Evolutionary conservation across 2,888 invertebrate species (phyloP).

Genomic region (Cantharis flavilabris): DNA sequence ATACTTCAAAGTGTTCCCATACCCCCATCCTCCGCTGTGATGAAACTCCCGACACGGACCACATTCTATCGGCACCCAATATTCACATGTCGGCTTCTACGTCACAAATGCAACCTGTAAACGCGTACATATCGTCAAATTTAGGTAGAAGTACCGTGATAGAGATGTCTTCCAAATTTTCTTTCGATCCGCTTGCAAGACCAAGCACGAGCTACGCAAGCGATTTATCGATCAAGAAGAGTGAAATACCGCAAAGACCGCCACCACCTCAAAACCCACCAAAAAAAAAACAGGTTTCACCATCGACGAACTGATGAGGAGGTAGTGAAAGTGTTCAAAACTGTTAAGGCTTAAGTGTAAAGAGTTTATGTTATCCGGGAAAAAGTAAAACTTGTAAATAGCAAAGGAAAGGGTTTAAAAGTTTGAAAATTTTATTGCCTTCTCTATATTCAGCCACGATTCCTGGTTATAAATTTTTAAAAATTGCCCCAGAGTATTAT

Average conservation of each 20-base stretch:
- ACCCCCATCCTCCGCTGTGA: conserved; percentile 38
- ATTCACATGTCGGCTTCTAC: neutral
- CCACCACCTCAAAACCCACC: conserved; percentile 66
- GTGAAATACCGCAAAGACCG: conserved; percentile 55
- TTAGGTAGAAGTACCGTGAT: neutral
- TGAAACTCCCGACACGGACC: conserved; percentile 52
- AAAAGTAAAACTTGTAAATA: neutral
- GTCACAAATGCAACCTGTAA: neutral
- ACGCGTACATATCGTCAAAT: conserved; percentile 18
- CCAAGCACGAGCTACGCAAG: conserved; percentile 43
- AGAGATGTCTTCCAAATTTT: neutral
- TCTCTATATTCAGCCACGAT: too few relatives aligned
- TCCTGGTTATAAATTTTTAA: too few relatives aligned
- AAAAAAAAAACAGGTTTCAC: conserved; percentile 80
- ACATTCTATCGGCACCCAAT: neutral
- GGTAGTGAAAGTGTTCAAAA: conserved; percentile 57
- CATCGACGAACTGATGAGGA: conserved; percentile 90
- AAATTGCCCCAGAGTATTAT: too few relatives aligned
- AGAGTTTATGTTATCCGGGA: neutral
- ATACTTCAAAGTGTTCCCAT: conserved; percentile 41
- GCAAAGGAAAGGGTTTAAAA: neutral
- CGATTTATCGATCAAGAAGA: conserved; percentile 55
- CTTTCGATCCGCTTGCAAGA: conserved; percentile 2
- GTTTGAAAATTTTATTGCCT: neutral
- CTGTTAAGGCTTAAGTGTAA: neutral